Evolutionary conservation across 2,113 vertebrate species (phyloP).

Genomic region (Pyrgilauda ruficollis): DNA sequence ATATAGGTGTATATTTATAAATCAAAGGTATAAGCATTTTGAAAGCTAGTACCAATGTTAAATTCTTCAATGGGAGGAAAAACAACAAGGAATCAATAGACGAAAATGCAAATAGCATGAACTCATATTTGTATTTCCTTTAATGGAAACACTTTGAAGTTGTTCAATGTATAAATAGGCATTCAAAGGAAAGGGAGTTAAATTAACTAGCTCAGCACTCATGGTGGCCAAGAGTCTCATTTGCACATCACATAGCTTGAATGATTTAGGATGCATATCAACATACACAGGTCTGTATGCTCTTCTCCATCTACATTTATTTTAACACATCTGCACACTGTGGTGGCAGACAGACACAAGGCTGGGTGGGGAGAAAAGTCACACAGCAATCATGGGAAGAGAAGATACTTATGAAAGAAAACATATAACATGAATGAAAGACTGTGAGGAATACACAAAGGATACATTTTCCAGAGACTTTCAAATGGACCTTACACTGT

Average conservation of each 20-base stretch:
- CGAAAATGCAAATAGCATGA: background rate
- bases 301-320: background rate
- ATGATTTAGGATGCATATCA: background rate
- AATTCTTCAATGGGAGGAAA: background rate
- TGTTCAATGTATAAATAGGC: background rate
- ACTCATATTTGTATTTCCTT: background rate
- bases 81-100: background rate
- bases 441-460: background rate
- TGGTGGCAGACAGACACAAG: background rate
- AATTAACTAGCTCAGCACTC: background rate
- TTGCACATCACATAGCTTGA: background rate
- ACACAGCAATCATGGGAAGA: background rate
- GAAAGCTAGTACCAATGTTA: background rate
- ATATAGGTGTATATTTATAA: background rate
- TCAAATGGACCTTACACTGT: background rate
- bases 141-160: conserved; percentile 1
- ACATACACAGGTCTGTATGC: background rate
- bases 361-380: background rate
- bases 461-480: background rate
- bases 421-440: background rate
- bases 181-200: background rate
- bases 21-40: background rate
- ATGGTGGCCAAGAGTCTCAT: background rate
- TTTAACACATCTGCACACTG: background rate
- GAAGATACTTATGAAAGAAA: background rate